Conservation (phyloP, 2,888 invertebrate genomes). For the Chloromyia formosa region DNA sequence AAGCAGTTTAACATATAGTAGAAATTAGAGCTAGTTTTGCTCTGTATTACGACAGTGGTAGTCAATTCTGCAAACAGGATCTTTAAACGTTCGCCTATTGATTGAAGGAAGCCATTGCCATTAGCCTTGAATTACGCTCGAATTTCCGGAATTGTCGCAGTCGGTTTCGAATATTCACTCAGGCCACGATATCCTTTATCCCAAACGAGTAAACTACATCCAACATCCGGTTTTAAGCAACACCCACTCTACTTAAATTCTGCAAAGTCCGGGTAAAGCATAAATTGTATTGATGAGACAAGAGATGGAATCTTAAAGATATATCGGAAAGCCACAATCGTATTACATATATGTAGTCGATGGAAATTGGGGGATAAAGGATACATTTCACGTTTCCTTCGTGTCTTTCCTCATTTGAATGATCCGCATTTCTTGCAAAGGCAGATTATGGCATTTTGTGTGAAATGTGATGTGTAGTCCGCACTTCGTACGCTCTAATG, state of each 20-base stretch:
- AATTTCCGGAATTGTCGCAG: too few species aligned
- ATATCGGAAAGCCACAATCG: slow-evolving; percentile 40
- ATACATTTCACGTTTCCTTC: slow-evolving; percentile 27
- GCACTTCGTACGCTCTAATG: slow-evolving; percentile 25
- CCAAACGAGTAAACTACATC: too few species aligned
- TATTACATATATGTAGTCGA: not conserved
- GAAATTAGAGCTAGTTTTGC: too few species aligned
- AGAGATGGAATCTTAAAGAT: slow-evolving; percentile 28
- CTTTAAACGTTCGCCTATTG: too few species aligned
- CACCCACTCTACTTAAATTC: not conserved
- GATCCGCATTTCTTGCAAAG: slow-evolving; percentile 17
- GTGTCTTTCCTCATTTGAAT: slow-evolving; percentile 23
- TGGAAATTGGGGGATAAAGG: slow-evolving; percentile 12
- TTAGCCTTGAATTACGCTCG: too few species aligned
- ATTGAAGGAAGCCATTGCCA: too few species aligned
- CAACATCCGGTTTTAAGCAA: not conserved
- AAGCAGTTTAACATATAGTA: too few species aligned
- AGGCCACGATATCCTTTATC: not conserved
- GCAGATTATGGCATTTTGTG: slow-evolving; percentile 23
- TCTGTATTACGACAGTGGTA: too few species aligned
- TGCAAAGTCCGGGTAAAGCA: not conserved
- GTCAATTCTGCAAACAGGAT: too few species aligned
- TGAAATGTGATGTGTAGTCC: slow-evolving; percentile 23
- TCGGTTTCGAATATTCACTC: not conserved
- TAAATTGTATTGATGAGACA: slow-evolving; percentile 39